These are phyloP conservation scores for Halichoerus grypus DNA, from an alignment of 2,113 vertebrate species.

Conservation along the genomic window DNA sequence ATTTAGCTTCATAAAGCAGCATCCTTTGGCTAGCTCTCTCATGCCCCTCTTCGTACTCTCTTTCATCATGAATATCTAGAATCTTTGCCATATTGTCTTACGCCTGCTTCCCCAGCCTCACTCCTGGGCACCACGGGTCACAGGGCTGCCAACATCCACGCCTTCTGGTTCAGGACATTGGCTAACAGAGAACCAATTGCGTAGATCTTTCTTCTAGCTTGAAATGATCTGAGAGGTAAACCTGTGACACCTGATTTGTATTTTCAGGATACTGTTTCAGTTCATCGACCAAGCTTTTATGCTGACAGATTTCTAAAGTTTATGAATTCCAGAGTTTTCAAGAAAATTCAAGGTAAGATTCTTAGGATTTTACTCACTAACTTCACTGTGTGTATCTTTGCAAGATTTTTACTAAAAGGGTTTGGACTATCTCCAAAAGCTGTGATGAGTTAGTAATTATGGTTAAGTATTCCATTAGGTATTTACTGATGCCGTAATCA, in stretches of 20 bases:
- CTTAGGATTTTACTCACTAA: neutral
- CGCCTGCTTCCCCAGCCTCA: too few species aligned
- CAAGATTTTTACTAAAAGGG: conserved; percentile 36
- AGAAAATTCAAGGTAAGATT: conserved; percentile 96
- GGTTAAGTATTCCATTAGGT: neutral
- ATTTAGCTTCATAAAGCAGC: neutral
- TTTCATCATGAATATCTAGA: neutral
- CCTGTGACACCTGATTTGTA: conserved; percentile 60
- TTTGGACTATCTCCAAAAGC: neutral
- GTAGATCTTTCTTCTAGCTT: neutral
- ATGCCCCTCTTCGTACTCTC: neutral
- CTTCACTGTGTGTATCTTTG: neutral
- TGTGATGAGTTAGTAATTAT: neutral
- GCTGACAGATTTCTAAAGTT: conserved; percentile 99
- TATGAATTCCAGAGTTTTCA: conserved; percentile 97
- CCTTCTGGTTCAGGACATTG: neutral
- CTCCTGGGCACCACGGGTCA: neutral
- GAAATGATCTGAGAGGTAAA: neutral
- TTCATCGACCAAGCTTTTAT: conserved; percentile 97
- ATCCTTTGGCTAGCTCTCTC: neutral
- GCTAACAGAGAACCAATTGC: neutral
- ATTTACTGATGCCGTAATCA: conserved; percentile 39
- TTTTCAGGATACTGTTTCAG: conserved; percentile 96
- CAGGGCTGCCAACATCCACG: neutral
- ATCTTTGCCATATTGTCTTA: neutral